Evolutionary conservation across 2,113 vertebrate genomes (phyloP).

Genomic region (Irena cyanogastra): DNA sequence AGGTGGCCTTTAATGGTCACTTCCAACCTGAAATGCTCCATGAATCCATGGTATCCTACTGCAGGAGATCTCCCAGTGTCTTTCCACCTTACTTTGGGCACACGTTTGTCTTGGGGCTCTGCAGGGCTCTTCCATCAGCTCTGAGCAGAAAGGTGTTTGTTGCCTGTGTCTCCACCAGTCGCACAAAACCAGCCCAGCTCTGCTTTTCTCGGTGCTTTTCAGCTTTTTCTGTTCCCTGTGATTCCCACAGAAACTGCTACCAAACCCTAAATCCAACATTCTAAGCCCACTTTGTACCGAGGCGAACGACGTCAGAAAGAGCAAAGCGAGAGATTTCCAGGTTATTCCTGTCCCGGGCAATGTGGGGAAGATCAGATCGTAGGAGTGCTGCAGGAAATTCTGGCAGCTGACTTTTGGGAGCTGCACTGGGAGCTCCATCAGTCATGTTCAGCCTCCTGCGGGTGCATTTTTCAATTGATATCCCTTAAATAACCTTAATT

Average conservation of each 20-base stretch:
- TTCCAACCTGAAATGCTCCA: background rate
- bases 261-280: background rate
- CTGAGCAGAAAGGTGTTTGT: background rate
- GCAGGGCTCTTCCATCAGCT: background rate
- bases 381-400: background rate
- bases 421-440: background rate
- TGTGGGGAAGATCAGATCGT: background rate
- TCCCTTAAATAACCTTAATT: conserved; percentile 74
- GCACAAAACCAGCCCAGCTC: background rate
- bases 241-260: background rate
- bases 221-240: background rate
- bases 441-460: conserved; percentile 34
- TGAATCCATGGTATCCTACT: background rate
- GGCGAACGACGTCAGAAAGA: background rate
- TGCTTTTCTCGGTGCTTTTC: background rate
- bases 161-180: background rate
- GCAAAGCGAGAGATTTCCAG: background rate
- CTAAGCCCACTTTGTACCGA: background rate
- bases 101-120: background rate
- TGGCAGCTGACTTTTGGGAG: background rate
- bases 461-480: conserved; percentile 66
- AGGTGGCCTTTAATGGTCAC: background rate
- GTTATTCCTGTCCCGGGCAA: background rate
- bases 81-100: rapidly evolving
- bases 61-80: too few relatives aligned